phyloP scores from a whole-genome alignment of 1,140 invertebrate genomes.

The Drosophila azteca region DNA sequence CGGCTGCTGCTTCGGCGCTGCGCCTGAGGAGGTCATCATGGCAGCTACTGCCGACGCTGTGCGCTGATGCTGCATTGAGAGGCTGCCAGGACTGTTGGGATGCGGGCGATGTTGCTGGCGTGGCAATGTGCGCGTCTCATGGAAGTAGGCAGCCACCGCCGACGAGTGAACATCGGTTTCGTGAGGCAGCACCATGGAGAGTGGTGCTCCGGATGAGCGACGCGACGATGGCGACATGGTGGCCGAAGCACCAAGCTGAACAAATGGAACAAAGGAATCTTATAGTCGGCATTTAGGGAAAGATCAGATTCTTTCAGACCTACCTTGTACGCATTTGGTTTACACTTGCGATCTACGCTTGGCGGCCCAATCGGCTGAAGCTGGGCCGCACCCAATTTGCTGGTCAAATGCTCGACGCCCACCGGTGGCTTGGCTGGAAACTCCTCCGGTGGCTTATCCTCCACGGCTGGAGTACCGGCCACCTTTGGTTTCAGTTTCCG shows the following conservation, averaged over 20 bases:
- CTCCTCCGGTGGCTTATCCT: conserved; percentile 85
- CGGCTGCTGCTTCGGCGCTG: conserved; percentile 40
- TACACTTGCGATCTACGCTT: conserved; percentile 77
- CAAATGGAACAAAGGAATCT: background rate
- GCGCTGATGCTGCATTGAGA: conserved; percentile 73
- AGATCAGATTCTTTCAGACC: background rate
- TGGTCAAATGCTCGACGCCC: conserved; percentile 59
- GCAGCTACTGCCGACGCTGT: conserved; percentile 64
- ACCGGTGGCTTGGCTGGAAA: conserved; percentile 70
- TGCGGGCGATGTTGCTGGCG: conserved; percentile 65
- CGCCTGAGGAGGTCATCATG: conserved; percentile 46
- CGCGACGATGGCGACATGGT: conserved; percentile 64
- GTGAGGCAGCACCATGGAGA: conserved; percentile 69
- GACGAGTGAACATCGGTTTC: conserved; percentile 65
- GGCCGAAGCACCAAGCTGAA: conserved; percentile 54
- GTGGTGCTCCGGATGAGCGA: conserved; percentile 65
- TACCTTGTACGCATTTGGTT: conserved; percentile 78
- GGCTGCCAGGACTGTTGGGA: conserved; percentile 67
- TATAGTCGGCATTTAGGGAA: no score
- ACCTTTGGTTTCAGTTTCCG: conserved; percentile 90
- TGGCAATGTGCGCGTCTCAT: conserved; percentile 78
- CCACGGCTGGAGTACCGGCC: conserved; percentile 67
- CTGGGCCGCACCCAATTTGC: conserved; percentile 54
- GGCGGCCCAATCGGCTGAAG: conserved; percentile 73
- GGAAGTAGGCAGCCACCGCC: conserved; percentile 47